These are phyloP conservation scores for Patella ulyssiponensis DNA, from an alignment of 2,888 invertebrate species.

Conservation along the genomic window DNA sequence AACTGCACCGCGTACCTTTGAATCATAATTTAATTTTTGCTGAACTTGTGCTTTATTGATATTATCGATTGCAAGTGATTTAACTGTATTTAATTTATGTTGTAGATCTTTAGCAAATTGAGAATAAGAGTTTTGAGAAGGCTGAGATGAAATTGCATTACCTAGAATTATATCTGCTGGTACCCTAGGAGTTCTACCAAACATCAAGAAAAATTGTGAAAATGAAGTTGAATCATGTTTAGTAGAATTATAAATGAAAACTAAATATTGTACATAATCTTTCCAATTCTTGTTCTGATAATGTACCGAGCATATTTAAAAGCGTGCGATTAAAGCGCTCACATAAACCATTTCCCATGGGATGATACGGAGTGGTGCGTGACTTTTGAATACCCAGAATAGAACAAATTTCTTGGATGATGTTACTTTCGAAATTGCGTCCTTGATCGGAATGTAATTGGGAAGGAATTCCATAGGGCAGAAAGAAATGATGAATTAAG, in stretches of 20 bases:
- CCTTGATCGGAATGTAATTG: conserved; percentile 34
- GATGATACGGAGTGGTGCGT: conserved; percentile 33
- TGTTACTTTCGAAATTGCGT: conserved; percentile 29
- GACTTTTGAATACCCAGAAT: conserved; percentile 26
- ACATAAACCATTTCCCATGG: conserved; percentile 25
- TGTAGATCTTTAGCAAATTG: conserved; percentile 9
- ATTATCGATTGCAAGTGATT: conserved; percentile 1
- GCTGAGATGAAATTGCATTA: not conserved
- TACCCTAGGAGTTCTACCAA: conserved; percentile 32
- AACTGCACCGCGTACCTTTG: conserved; percentile 8
- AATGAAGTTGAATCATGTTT: conserved; percentile 31
- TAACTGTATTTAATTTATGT: conserved; percentile 1
- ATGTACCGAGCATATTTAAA: conserved; percentile 31
- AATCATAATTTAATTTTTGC: conserved; percentile 27
- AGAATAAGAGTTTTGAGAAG: not conserved
- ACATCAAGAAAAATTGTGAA: conserved; percentile 34
- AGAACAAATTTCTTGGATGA: conserved; percentile 33
- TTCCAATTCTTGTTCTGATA: conserved; percentile 28
- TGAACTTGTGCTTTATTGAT: conserved; percentile 1
- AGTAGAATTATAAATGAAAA: conserved; percentile 33
- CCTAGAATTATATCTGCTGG: conserved; percentile 33
- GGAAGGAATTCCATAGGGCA: conserved; percentile 36
- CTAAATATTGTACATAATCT: conserved; percentile 18
- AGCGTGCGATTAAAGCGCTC: conserved; percentile 36
- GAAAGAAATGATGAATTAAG: conserved; percentile 31